These are phyloP conservation scores for Ibidorhyncha struthersii DNA, from an alignment of 2,113 vertebrate species.

Conservation along the genomic window DNA sequence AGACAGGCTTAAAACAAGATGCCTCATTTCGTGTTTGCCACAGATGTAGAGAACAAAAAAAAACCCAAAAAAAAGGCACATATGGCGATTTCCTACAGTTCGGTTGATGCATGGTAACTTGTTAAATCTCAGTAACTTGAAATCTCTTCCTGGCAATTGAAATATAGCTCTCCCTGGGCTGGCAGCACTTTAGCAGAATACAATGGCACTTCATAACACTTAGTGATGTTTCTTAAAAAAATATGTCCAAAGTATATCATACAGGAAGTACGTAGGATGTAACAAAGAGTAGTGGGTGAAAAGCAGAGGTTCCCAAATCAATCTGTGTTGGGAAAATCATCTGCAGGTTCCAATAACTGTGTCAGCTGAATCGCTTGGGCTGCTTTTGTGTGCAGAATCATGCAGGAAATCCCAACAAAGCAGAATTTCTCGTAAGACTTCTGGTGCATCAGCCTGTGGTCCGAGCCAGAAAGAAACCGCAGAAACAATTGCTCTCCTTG, in stretches of 20 bases:
- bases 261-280: slow-evolving; percentile 30
- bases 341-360: slow-evolving; percentile 40
- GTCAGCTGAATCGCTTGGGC: slow-evolving; percentile 21
- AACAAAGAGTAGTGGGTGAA: slow-evolving; percentile 52
- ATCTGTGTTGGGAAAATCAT: slow-evolving; percentile 25
- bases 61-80: neutral
- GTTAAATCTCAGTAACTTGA: neutral
- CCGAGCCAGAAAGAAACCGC: slow-evolving; percentile 55
- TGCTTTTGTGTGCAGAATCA: slow-evolving; percentile 38
- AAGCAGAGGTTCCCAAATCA: slow-evolving; percentile 50
- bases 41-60: neutral
- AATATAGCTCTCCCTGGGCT: neutral
- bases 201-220: neutral
- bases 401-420: slow-evolving; percentile 63
- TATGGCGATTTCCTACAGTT: neutral
- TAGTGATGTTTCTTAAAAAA: neutral
- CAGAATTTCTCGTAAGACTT: slow-evolving; percentile 53
- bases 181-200: neutral
- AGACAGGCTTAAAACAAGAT: neutral
- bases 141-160: slow-evolving; percentile 10
- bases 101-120: neutral
- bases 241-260: neutral
- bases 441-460: slow-evolving; percentile 37
- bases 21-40: neutral
- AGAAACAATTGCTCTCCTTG: slow-evolving; percentile 32